Base-by-base conservation (phyloP, 2,797 vertebrate genomes). In the Malacoctenus gilli region DNA sequence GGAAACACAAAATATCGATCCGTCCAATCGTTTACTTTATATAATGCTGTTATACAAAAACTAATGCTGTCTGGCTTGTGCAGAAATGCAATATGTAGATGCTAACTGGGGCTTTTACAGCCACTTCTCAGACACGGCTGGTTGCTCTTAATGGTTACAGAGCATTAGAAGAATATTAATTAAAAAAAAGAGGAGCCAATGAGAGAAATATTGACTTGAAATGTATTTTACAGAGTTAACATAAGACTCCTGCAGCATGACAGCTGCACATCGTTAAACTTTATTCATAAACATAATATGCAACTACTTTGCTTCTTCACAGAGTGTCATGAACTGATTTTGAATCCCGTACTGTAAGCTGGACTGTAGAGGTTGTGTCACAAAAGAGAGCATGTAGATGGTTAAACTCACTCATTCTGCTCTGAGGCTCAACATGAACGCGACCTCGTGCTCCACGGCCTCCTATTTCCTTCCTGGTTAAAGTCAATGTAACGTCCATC, bases 41-140 rank as follows among this genome's bases (percentile, higher is more conserved):
- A 63, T 74, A 78, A 84, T 75, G 30, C 53, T 38, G 65, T 82
- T 68, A 79, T 44, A 42, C 18, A n/a, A 63, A n/a, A 55, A 53
- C 44, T 63, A 53, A 77, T 70, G 34, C 23, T 40, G 46, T 76
- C 59, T 64, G 35, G 37, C 38, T 36, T 22, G 7, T 22, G 39
- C 56, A 66, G 44, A 60, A 40, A 54, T 55, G 56, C 50, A 57
- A 46, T 36, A 44, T 49, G 8, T 38, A 50, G n/a, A 38, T 28
- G 53, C 20, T 49, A 47, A 43, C 18, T 14, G 30, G 49, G 7
- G 30, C 53, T 70, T 75, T 54, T 14, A 48, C 18, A 35, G 15
- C 30, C 44, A 16, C 43, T 39, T 36, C 71, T 57, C 5, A 53
- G 47, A 68, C 6, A 31, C 61, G 31, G 68, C 15, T 39, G 14